Evolutionary conservation across 2,797 vertebrate genomes (phyloP), one percentile per base, ranked within the genome.

Genomic region (Acanthurus leucopareius): DNA sequence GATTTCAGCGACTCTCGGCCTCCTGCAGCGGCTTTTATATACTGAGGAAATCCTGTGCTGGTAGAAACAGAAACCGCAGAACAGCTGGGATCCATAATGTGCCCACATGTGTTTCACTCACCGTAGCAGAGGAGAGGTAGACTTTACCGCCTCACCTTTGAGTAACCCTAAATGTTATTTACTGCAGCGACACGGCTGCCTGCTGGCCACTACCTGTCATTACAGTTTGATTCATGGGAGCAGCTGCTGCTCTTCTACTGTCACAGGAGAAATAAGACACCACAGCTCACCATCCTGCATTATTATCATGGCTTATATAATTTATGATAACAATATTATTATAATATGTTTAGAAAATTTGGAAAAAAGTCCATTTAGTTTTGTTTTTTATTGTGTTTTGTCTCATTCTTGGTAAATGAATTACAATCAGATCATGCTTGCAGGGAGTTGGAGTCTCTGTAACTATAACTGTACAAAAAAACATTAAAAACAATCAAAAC

Each of bases 41-140:
- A 60, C 67, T 65, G 70, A 77, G 57, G 69, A 74, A 81, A 79
- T 73, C 69, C 62, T 80, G 25, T 42, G 28, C 72, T 66, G 65
- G 72, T 56, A 56, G 42, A 19, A 72, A n/a, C 22, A 71, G 63
- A 79, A 80, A 79, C 56, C 82, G 56, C 82, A 81, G 56, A 52
- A 66, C 70, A 83, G 68, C 61, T 65, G 73, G 66, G 52, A 42
- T 56, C 66, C 38, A 73, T 79, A 60, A 69, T 10, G 20, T 6
- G 8, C 32, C 54, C 32, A 44, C 67, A 45, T 66, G 66, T 71
- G 73, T 42, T 61, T 87, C 49, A 88, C 85, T 90, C 85, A 84
- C 82, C 77, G 86, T 38, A 3, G 58, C 54, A 48, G 38, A 8
- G 11, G 25, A 73, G 25, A 5, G 66, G 32, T 25, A 25, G 25